Conservation (phyloP, 2,113 vertebrate species). For the Microcebus griseorufus region DNA sequence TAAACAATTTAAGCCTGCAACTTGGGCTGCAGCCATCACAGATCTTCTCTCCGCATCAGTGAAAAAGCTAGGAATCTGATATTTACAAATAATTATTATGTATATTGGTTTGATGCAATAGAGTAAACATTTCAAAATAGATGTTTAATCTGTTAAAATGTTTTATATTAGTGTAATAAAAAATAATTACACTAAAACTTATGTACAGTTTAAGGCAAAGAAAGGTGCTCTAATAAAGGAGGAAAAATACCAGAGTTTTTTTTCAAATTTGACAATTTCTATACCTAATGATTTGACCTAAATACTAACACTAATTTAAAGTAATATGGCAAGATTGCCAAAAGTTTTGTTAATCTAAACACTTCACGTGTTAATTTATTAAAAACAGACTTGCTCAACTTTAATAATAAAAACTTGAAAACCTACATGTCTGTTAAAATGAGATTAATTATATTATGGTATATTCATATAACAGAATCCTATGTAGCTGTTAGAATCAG, state of each 20-base stretch:
- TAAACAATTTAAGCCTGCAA: slow-evolving; percentile 96
- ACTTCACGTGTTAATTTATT: neutral
- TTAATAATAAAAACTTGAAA: slow-evolving; percentile 46
- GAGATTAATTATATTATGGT: neutral
- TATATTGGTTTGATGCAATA: neutral
- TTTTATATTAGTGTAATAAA: neutral
- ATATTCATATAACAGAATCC: neutral
- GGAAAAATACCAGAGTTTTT: neutral
- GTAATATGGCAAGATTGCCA: neutral
- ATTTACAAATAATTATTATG: slow-evolving; percentile 42
- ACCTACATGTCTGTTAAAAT: neutral
- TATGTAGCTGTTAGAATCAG: neutral
- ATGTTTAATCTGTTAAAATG: no score
- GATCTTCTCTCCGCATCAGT: slow-evolving; percentile 95
- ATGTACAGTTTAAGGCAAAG: neutral
- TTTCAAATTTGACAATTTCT: neutral
- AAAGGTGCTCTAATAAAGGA: neutral
- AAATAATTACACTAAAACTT: slow-evolving; percentile 41
- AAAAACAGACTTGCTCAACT: neutral
- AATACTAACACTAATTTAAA: slow-evolving; percentile 7
- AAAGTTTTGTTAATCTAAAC: slow-evolving; percentile 20
- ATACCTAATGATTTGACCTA: neutral
- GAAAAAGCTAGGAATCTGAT: slow-evolving; percentile 95
- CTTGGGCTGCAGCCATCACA: slow-evolving; percentile 93
- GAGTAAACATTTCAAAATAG: neutral